Base-by-base conservation (phyloP, 2,888 invertebrate genomes). In the Agonum fuliginosum region DNA sequence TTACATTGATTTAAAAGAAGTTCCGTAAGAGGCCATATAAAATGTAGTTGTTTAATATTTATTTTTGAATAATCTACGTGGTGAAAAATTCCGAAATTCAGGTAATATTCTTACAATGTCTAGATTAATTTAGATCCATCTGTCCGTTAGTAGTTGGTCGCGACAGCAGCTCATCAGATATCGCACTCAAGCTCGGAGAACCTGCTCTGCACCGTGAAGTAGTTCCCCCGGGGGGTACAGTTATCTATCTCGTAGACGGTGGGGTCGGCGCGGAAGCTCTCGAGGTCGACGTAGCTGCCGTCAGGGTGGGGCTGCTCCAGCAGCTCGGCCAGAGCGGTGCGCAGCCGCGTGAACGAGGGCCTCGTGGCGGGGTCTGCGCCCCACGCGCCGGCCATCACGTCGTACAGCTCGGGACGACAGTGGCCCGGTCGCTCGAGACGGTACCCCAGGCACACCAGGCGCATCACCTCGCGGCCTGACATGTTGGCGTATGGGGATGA, bases 401-500 rank as follows among this genome's bases (percentile, higher is more conserved):
- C 88, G 83, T 91, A 92, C 81, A 93, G 87, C 83, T 92, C 91
- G 78, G 93, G 92, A 81, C 93, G 91, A 86, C 94, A 95, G 86
- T 95, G 94, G 75, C 92, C 90, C 0, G 95, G 95, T 70, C 94
- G 89, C 83, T 94, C 93, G 76, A 95, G 90, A 0, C 95, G 89
- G 84, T 93, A 91, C 20, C 95, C 95, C 81, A 92, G 93, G 19
- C 94, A 91, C 62, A 95, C 94, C 37, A 92, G 91, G 5, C 94
- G 90, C 85, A 95, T 91, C n/a, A 95, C 95, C 84, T 95, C 94
- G 6, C 94, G 91, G 0, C 95, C 95, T 0, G 94, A 93, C 90
- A 95, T 92, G 78, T 93, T 92, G n/a, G 94, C 93, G 86, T 95
- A 95, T 2, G 95, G 95, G 83, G 94, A 95, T 67, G 94, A 94